Evolutionary conservation across 2,888 invertebrate genomes (phyloP), one percentile per base, ranked within the genome.

Genomic region (Lordiphosa andalusiaca): DNA sequence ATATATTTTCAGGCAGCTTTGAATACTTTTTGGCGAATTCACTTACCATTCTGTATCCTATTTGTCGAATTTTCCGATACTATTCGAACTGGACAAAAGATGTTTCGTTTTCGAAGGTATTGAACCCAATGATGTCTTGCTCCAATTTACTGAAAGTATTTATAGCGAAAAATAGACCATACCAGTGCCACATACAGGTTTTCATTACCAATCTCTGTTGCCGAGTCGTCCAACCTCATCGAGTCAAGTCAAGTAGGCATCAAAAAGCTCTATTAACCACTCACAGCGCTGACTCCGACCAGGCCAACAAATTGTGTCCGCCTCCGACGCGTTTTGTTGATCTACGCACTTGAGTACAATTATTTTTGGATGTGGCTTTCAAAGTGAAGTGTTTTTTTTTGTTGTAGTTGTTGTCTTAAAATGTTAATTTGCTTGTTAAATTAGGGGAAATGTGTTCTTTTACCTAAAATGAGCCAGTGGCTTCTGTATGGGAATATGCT

Each of bases 111-210:
- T 69, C 66, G 69, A 69, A 76, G 75, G 71, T 84, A 73, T 64
- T 72, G 73, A 85, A 77, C 74, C 77, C 78, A 87, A 80, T 87
- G 86, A 85, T 87, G 68, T 50, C 67, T 69, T 73, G 62, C 53
- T 68, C 63, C 50, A 60, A 67, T 68, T 71, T 39, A 65, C 54
- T 49, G 50, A 53, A 57, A 55, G 61, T 81, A 85, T 87, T 87
- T 87, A 87, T 87, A 87, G 72, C 53, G 30, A 50, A 59, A 67
- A 52, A 35, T 47, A 47, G 60, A 67, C 53, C 52, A 54, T 4
- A 21, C 25, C 33, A 37, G 62, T 37, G 53, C 13, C 10, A 21
- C 42, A 50, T 60, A 67, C 73, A 52, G 69, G 71, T 81, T 78
- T 72, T 65, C 36, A 62, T 64, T 53, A 58, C 53, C 53, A 62